Percentiles rank a stretch among this genome's conserved stretches.
Evolutionary conservation across 2,113 vertebrate species (phyloP).

Genomic region (Brachyhypopomus occidentalis): DNA sequence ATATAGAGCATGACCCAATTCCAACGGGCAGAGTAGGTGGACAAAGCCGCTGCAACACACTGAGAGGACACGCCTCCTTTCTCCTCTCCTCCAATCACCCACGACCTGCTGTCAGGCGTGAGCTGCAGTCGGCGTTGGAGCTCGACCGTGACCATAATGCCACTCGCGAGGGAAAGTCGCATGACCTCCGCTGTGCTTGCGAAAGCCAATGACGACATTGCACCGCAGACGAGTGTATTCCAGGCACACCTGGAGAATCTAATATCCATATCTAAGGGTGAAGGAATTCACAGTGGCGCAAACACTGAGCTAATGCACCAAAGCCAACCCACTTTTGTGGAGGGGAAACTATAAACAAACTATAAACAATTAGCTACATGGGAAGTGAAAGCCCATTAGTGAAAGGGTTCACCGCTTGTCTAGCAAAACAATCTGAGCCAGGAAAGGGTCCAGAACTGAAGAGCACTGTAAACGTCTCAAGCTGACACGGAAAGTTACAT

Average conservation of each 20-base stretch:
- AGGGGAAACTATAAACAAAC: neutral
- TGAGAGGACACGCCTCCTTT: slow-evolving; percentile 1
- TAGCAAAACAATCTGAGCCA: neutral
- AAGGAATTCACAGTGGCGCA: neutral
- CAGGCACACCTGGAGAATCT: slow-evolving; percentile 51
- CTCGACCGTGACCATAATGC: slow-evolving; percentile 47
- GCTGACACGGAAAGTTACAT: neutral
- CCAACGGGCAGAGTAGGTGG: slow-evolving; percentile 21
- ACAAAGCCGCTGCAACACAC: neutral
- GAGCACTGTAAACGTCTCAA: neutral
- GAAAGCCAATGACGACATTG: slow-evolving; percentile 63
- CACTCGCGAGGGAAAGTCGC: slow-evolving; percentile 67
- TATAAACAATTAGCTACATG: slow-evolving; percentile 2
- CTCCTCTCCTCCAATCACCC: neutral
- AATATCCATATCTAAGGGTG: neutral
- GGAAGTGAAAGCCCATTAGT: neutral
- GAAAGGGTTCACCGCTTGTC: neutral
- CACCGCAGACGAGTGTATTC: slow-evolving; percentile 58
- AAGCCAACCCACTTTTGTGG: neutral
- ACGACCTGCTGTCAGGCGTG: neutral
- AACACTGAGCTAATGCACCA: neutral
- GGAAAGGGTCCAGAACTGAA: neutral
- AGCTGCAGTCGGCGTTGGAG: neutral
- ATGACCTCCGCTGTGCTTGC: slow-evolving; percentile 67
- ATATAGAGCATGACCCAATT: slow-evolving; percentile 60